Conservation (phyloP, 2,888 invertebrate species). For the Stenotaenia linearis region DNA sequence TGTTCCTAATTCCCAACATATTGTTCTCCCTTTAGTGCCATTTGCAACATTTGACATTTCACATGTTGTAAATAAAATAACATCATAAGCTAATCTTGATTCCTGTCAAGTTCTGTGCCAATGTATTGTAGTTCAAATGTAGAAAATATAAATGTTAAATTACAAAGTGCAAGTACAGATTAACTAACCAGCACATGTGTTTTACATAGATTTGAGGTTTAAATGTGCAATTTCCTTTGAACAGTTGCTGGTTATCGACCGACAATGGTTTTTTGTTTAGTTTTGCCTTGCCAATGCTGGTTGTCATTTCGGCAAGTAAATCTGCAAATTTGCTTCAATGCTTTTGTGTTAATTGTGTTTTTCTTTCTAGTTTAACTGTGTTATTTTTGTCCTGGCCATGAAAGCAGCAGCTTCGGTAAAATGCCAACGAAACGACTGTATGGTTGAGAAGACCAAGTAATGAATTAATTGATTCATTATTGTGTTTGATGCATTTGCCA, state of each 20-base stretch:
- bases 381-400: conserved; percentile 27
- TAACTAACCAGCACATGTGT: no score
- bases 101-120: no score
- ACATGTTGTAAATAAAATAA: no score
- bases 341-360: background rate
- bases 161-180: no score
- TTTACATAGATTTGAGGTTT: no score
- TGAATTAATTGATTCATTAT: background rate
- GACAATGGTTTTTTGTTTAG: background rate
- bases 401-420: conserved; percentile 24
- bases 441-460: background rate
- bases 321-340: no score
- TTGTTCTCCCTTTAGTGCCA: no score
- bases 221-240: background rate
- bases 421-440: background rate
- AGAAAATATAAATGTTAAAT: no score
- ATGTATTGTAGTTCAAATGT: no score
- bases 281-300: background rate
- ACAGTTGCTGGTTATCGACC: conserved; percentile 6
- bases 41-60: no score
- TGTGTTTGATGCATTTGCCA: background rate
- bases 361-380: conserved; percentile 28
- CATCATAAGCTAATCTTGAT: no score
- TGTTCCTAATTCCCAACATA: no score
- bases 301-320: conserved; percentile 13